Conservation (phyloP, 35 echinoderm and acorn worm species). For the Chiridota heheva region DNA sequence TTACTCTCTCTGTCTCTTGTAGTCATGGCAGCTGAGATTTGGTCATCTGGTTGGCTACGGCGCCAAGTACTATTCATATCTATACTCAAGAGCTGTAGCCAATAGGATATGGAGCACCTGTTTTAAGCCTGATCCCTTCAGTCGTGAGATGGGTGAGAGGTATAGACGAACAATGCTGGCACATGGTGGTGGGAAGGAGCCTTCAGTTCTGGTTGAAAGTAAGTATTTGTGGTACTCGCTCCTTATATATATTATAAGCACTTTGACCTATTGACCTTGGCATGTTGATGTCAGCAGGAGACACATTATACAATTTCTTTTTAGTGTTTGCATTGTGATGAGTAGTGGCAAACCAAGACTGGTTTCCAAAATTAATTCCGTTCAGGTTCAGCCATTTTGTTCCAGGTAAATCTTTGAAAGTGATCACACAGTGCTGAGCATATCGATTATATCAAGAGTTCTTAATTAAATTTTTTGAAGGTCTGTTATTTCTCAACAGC, state of each 20-base stretch:
- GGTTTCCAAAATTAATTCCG: background rate
- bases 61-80: slow-evolving; percentile 98
- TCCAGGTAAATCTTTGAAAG: background rate
- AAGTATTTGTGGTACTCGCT: slow-evolving; percentile 31
- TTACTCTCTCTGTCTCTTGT: no score
- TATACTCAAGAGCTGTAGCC: slow-evolving; percentile 83
- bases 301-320: background rate
- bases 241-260: background rate
- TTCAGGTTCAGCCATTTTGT: background rate
- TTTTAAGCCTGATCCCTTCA: slow-evolving; percentile 74
- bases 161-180: slow-evolving; percentile 86
- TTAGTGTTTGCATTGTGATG: background rate
- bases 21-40: slow-evolving; percentile 97
- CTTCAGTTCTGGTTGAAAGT: slow-evolving; percentile 75
- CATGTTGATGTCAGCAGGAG: background rate
- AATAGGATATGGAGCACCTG: slow-evolving; percentile 79
- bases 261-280: background rate
- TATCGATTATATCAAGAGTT: no score
- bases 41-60: slow-evolving; percentile 92
- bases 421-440: no score
- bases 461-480: no score
- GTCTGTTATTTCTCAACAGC: no score
- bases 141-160: slow-evolving; percentile 65
- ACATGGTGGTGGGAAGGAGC: slow-evolving; percentile 83
- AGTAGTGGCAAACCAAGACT: background rate